phyloP scores from a whole-genome alignment of 2,113 vertebrate species.

The Amia ocellicauda region DNA sequence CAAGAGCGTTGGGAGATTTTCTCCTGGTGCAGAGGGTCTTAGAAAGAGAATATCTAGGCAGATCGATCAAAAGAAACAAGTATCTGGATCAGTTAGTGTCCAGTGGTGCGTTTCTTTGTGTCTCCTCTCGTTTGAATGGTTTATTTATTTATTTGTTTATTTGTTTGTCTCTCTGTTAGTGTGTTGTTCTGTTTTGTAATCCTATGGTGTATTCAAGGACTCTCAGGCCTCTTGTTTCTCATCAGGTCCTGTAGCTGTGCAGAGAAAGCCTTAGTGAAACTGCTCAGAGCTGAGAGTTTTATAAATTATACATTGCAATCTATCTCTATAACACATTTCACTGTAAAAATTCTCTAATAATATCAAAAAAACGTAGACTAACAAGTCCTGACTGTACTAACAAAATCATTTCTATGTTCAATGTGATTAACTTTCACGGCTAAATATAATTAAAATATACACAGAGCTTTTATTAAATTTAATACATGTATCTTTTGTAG shows the following conservation, averaged over 20 bases:
- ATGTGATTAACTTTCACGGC: no score
- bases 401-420: no score
- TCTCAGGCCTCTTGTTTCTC: not conserved
- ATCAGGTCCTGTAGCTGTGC: not conserved
- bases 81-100: constrained; percentile 25
- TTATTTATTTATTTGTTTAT: not conserved
- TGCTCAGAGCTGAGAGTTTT: no score
- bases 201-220: not conserved
- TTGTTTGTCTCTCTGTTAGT: constrained; percentile 2
- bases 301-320: no score
- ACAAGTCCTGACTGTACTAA: no score
- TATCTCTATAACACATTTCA: no score
- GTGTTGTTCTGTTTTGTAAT: not conserved
- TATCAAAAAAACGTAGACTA: no score
- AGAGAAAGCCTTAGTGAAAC: not conserved
- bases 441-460: no score
- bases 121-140: not conserved
- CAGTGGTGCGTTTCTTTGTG: not conserved
- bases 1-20: constrained; percentile 8
- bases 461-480: no score
- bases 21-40: constrained; percentile 14
- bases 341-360: no score
- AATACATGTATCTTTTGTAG: no score
- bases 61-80: constrained; percentile 28
- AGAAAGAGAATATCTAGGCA: constrained; percentile 19